These are phyloP conservation scores for Seriola dumerili DNA, from an alignment of 2,113 vertebrate genomes.

Conservation along the genomic window DNA sequence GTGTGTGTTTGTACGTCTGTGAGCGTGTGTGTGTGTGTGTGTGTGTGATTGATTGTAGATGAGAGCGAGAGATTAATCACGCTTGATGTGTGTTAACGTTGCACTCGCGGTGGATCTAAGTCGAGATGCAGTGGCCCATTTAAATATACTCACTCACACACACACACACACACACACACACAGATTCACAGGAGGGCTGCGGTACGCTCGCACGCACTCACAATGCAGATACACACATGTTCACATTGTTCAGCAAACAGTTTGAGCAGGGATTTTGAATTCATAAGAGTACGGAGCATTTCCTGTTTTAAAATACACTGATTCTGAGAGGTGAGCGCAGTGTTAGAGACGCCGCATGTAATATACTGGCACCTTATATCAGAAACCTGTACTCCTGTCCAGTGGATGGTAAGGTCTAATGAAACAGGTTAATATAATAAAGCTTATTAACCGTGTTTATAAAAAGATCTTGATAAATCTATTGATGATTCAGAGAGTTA, in stretches of 20 bases:
- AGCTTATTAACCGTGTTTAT: constrained; percentile 75
- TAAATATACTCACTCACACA: constrained; percentile 68
- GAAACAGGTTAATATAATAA: constrained; percentile 71
- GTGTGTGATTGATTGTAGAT: constrained; percentile 82
- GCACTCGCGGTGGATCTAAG: constrained; percentile 77
- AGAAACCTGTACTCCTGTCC: neutral
- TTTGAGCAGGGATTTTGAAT: neutral
- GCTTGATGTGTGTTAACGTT: constrained; percentile 83
- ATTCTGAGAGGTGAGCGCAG: neutral
- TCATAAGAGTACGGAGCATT: no score
- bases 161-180: constrained; percentile 41
- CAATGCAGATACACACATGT: constrained; percentile 17
- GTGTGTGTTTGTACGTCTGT: constrained; percentile 39
- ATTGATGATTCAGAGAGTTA: neutral
- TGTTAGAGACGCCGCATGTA: neutral
- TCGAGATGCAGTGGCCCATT: constrained; percentile 81
- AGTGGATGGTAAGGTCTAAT: constrained; percentile 58
- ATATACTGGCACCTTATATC: neutral
- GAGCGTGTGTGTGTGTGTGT: constrained; percentile 55
- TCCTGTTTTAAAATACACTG: neutral
- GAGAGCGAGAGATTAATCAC: constrained; percentile 85
- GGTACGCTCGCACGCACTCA: constrained; percentile 4
- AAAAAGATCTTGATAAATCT: constrained; percentile 62
- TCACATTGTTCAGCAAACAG: constrained; percentile 17
- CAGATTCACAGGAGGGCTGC: constrained; percentile 31